Evolutionary conservation across 2,888 invertebrate species (phyloP), one percentile per base, ranked within the genome.

Genomic region (Pherbina coryleti): DNA sequence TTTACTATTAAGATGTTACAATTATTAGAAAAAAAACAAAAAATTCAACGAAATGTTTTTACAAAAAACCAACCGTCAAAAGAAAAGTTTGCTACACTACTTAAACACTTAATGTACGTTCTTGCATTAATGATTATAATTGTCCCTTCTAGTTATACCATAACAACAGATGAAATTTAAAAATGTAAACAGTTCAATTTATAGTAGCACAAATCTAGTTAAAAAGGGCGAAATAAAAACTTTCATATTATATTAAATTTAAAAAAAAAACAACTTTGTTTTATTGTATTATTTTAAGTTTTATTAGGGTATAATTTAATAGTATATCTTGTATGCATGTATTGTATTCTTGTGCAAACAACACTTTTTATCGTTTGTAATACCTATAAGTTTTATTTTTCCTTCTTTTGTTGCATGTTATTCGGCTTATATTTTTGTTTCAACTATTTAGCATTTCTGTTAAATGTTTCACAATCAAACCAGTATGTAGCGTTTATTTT

Each of bases 341-440:
- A 11, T 9, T 44, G 28, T 69, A 49, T 72, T 66, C 7, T 75
- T 72, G 78, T 79, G 78, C 78, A 76, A 79, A 73, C 73, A 79
- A 76, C 73, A 76, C 31, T 69, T 34, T 76, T 25, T 70, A 51
- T 22, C 28, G 44, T 57, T 60, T 49, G 19, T 28, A 49, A 8
- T 51, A 22, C 17, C 11, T 53, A 7, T 22, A 49, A 19, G 3
- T 17, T 19, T 34, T 31, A 31, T 70, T 70, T 70, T 73, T 34
- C 9, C 57, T 22, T 55, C n/a, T n/a, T n/a, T 7, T 17, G 25
- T 17, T 53, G n/a, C 57, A 3, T 9, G 55, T 51, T 62, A 72
- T 53, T 51, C 28, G 19, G 22, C n/a, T 67, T 17, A 73, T 67
- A 11, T 14, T 34, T 31, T 55, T 44, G 34, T 31, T 66, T 53